phyloP scores from a whole-genome alignment of 1,140 invertebrate genomes.

The Vollenhovia emeryi region DNA sequence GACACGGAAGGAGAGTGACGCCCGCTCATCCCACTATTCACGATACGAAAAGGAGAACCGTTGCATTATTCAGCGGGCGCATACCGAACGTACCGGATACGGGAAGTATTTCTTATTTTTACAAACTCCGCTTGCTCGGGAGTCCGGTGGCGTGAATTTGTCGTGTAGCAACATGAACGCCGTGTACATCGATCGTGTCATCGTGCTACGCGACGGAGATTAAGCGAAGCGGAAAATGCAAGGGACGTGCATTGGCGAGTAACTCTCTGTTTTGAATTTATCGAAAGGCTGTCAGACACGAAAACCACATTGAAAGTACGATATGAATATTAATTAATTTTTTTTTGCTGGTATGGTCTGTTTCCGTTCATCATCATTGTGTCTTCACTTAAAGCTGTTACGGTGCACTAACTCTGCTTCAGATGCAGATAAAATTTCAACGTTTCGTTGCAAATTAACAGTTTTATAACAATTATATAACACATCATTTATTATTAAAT shows the following conservation, averaged over 20 bases:
- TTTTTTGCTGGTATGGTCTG: not conserved
- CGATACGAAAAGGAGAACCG: conserved; percentile 33
- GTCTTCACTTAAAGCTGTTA: not conserved
- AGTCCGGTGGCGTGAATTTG: conserved; percentile 44
- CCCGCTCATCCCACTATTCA: not conserved
- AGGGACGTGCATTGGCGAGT: conserved; percentile 33
- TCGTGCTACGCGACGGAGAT: conserved; percentile 6
- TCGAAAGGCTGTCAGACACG: not conserved
- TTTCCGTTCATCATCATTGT: not conserved
- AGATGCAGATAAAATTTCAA: not conserved
- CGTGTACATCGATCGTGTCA: conserved; percentile 14
- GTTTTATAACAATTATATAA: not conserved
- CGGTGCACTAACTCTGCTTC: not conserved
- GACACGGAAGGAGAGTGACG: conserved; percentile 25
- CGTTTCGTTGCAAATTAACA: not conserved
- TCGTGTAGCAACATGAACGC: conserved; percentile 19
- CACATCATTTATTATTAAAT: no score
- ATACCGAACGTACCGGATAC: conserved; percentile 43
- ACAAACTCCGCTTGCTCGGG: conserved; percentile 14
- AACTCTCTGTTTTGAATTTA: conserved; percentile 24
- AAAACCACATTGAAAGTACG: not conserved
- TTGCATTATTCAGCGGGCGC: conserved; percentile 66
- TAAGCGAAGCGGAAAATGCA: conserved; percentile 45
- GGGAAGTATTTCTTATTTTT: conserved; percentile 65
- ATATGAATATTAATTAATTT: conserved; percentile 31